phyloP scores from a whole-genome alignment of 1,140 invertebrate genomes.

The Oedothorax gibbosus region DNA sequence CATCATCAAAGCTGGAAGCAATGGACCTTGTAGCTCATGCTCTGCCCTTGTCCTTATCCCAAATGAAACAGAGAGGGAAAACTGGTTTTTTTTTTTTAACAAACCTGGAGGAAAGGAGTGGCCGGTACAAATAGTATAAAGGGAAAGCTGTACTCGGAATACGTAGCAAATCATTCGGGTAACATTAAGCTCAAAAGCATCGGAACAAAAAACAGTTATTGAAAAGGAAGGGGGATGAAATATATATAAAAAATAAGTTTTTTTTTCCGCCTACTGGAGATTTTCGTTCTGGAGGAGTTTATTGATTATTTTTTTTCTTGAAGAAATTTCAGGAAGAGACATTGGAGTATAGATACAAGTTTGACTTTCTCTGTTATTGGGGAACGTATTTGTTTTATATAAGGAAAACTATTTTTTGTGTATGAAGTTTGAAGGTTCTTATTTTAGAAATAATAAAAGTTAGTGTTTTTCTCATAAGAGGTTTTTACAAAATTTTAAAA shows the following conservation, averaged over 20 bases:
- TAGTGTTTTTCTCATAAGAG: too few species aligned
- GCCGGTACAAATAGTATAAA: slow-evolving; percentile 27
- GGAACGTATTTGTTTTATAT: neutral
- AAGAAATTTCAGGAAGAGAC: neutral
- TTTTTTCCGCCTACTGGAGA: neutral
- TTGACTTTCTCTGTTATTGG: too few species aligned
- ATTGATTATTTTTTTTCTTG: neutral
- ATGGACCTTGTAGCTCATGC: slow-evolving; percentile 1
- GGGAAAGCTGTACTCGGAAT: slow-evolving; percentile 8
- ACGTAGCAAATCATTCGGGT: slow-evolving; percentile 40
- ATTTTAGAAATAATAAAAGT: too few species aligned
- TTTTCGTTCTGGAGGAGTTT: neutral
- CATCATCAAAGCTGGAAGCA: slow-evolving; percentile 22
- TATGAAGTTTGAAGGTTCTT: neutral
- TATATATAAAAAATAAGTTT: neutral
- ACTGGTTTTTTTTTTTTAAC: slow-evolving; percentile 27
- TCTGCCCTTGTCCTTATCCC: neutral
- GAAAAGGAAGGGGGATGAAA: slow-evolving; percentile 18
- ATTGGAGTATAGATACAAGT: too few species aligned
- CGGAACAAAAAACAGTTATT: slow-evolving; percentile 51
- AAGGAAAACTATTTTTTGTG: neutral
- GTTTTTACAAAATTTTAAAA: too few species aligned
- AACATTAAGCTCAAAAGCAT: slow-evolving; percentile 44
- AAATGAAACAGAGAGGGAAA: slow-evolving; percentile 20
- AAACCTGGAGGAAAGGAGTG: slow-evolving; percentile 12